Percentiles rank a stretch among this genome's conserved stretches.
phyloP scores from a whole-genome alignment of 1,140 invertebrate species.

The Drosophila mojavensis region DNA sequence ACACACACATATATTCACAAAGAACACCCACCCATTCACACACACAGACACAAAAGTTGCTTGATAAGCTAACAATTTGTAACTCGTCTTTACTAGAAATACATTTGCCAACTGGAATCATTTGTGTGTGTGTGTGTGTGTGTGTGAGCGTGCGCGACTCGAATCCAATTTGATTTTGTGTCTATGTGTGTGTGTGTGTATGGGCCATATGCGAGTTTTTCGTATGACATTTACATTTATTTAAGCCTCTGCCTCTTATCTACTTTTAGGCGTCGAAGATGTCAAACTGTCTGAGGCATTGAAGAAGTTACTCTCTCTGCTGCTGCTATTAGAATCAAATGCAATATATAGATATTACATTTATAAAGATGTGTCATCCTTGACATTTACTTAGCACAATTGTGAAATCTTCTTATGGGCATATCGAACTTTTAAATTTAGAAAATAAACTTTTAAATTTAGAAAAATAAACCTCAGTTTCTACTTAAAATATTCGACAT shows the following conservation, averaged over 20 bases:
- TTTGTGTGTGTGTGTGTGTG: slow-evolving; percentile 41
- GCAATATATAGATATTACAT: slow-evolving; percentile 1
- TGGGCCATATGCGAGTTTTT: slow-evolving; percentile 22
- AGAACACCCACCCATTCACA: neutral
- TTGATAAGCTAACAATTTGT: slow-evolving; percentile 61
- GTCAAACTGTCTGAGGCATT: slow-evolving; percentile 31
- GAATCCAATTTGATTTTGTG: slow-evolving; percentile 53
- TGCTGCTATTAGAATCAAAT: slow-evolving; percentile 3
- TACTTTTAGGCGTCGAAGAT: slow-evolving; percentile 38
- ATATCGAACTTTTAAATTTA: too few relatives aligned
- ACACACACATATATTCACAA: too few relatives aligned
- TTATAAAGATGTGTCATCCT: neutral
- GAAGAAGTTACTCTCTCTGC: slow-evolving; percentile 9
- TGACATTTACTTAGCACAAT: too few relatives aligned
- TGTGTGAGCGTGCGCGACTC: slow-evolving; percentile 27
- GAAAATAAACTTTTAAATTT: too few relatives aligned
- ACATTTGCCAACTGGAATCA: slow-evolving; percentile 62
- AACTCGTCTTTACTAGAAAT: slow-evolving; percentile 59
- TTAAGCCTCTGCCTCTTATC: slow-evolving; percentile 37
- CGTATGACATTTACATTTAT: slow-evolving; percentile 35
- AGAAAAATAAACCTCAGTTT: too few relatives aligned
- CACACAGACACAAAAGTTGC: neutral
- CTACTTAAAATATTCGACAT: too few relatives aligned
- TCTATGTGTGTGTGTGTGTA: neutral
- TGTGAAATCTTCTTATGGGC: too few relatives aligned